Conservation (phyloP, 1,140 invertebrate species). For the Drosophila parabipectinata region DNA sequence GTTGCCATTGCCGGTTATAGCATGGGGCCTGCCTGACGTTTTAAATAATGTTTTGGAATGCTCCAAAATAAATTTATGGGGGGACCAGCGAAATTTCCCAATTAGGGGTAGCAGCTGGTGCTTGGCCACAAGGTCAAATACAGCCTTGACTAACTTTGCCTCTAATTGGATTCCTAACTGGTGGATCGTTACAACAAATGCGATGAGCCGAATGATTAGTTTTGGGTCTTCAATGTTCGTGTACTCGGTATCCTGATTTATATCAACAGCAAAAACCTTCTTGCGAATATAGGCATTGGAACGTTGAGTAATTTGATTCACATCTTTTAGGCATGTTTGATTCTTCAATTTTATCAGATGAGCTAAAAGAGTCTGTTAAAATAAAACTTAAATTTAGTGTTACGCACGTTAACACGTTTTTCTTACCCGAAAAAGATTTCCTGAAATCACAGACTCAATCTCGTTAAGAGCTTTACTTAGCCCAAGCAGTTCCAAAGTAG, state of each 20-base stretch:
- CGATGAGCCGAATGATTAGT: constrained; percentile 29
- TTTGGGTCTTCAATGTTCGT: constrained; percentile 47
- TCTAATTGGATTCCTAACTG: constrained; percentile 61
- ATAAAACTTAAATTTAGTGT: background rate
- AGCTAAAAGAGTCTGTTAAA: constrained; percentile 85
- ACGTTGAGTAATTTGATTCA: constrained; percentile 88
- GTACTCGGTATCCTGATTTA: constrained; percentile 39
- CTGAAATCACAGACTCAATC: constrained; percentile 85
- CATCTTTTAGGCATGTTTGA: constrained; percentile 87
- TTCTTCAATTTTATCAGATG: constrained; percentile 87
- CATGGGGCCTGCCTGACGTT: constrained; percentile 9
- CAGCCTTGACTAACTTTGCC: constrained; percentile 45
- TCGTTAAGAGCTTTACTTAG: constrained; percentile 61
- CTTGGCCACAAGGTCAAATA: constrained; percentile 27
- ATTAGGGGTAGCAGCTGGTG: constrained; percentile 45
- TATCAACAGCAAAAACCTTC: constrained; percentile 40
- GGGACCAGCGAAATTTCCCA: constrained; percentile 51
- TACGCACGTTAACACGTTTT: background rate
- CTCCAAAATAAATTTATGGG: constrained; percentile 36
- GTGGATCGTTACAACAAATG: constrained; percentile 49
- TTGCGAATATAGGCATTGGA: constrained; percentile 89
- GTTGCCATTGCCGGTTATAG: background rate
- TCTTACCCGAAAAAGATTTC: constrained; percentile 87
- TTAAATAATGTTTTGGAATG: constrained; percentile 58
- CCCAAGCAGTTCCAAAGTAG: constrained; percentile 53